phyloP scores from a whole-genome alignment of 2,113 vertebrate genomes.

The Numenius arquata region DNA sequence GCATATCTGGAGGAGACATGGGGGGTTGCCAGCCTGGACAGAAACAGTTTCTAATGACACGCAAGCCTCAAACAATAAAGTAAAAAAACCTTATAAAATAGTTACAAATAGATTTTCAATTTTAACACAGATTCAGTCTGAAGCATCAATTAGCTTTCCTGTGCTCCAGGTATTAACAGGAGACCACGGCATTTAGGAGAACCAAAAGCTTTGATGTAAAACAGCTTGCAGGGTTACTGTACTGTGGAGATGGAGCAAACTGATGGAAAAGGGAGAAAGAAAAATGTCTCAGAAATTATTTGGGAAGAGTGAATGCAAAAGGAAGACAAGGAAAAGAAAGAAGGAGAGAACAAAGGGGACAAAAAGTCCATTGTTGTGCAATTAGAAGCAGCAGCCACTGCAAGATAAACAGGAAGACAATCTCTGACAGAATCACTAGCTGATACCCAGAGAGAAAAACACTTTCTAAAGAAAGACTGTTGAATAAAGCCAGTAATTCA shows the following conservation, averaged over 20 bases:
- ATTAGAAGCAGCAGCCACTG: not conserved
- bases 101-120: not conserved
- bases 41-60: not conserved
- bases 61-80: not conserved
- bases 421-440: not conserved
- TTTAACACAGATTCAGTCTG: not conserved
- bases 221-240: not conserved
- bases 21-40: not conserved
- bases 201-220: not conserved
- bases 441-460: not conserved
- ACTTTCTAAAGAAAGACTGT: not conserved
- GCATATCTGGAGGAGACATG: not conserved
- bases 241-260: fast-evolving
- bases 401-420: not conserved
- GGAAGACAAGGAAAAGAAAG: not conserved
- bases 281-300: not conserved
- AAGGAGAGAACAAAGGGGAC: not conserved
- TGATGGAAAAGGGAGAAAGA: not conserved
- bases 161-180: not conserved
- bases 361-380: not conserved
- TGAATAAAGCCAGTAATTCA: not conserved
- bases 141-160: not conserved
- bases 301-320: not conserved
- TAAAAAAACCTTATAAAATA: not conserved
- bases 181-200: fast-evolving